These are phyloP conservation scores for Temnothorax curvispinosus DNA, from an alignment of 1,140 invertebrate genomes.

Conservation along the genomic window DNA sequence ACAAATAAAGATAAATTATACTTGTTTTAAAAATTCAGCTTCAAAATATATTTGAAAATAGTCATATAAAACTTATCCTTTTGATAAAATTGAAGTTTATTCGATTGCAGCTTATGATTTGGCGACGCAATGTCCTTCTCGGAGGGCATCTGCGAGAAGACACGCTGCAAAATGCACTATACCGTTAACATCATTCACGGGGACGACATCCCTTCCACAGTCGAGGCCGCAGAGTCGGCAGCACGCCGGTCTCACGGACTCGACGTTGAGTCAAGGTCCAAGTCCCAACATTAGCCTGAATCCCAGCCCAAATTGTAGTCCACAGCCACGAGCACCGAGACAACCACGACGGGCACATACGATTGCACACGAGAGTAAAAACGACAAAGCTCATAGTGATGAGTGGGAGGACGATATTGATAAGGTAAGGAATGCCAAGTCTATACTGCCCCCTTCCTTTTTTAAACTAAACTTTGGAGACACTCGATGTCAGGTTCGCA, in stretches of 20 bases:
- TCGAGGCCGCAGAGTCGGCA: conserved; percentile 87
- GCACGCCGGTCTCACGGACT: conserved; percentile 62
- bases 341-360: conserved; percentile 73
- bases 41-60: too few species aligned
- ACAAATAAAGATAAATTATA: too few species aligned
- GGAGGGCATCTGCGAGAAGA: conserved; percentile 89
- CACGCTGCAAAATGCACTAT: conserved; percentile 88
- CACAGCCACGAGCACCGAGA: conserved; percentile 76
- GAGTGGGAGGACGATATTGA: conserved; percentile 71
- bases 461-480: neutral
- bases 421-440: conserved; percentile 60
- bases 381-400: conserved; percentile 59
- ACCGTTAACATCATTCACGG: conserved; percentile 84
- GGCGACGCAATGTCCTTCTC: conserved; percentile 91
- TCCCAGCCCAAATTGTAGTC: conserved; percentile 79
- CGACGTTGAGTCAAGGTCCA: conserved; percentile 65
- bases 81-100: neutral
- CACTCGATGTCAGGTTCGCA: neutral
- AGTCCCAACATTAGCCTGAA: conserved; percentile 78
- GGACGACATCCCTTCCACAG: conserved; percentile 90
- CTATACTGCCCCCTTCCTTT: neutral
- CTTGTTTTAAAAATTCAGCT: too few species aligned
- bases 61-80: neutral
- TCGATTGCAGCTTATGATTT: conserved; percentile 90
- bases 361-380: conserved; percentile 67